Evolutionary conservation across 1,140 invertebrate genomes (phyloP), one percentile per base, ranked within the genome.

Genomic region (Psix sp.): DNA sequence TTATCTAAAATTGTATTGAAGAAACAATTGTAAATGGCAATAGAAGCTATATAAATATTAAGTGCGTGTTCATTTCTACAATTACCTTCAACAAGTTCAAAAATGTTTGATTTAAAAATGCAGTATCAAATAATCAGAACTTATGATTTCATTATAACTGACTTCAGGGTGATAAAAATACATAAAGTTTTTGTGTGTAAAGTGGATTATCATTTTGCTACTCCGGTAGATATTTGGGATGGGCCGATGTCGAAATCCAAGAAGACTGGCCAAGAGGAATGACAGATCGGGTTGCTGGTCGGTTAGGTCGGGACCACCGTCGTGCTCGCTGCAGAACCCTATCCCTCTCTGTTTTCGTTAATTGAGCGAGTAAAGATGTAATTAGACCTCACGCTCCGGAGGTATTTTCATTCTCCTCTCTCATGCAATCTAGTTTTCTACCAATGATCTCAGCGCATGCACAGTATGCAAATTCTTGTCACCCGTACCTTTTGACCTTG

Each of bases 321-420:
- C 77, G 77, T 68, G 80, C 70, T 82, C 72, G 68, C 81, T 80
- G 77, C 81, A 80, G 20, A 81, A 86, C 80, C 78, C 86, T 83
- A 85, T 85, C 84, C 83, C n/a, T 86, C 82, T 80, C 83, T 85
- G 83, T 86, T 87, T 87, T 86, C 79, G 84, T 81, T 87, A 87
- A 87, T 87, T 87, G 85, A 86, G 83, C 82, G 85, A 86, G 82
- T 84, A 86, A 87, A 86, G 82, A 86, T 85, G 85, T 87, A 87
- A 87, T 83, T 86, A 83, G 85, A 87, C 82, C 85, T 86, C 80
- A 80, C 82, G 80, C 80, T 80, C 77, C 68, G 76, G 73, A 84
- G 82, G 82, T 87, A 87, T 86, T 84, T 84, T 80, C 82, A 82
- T 77, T 65, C 78, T 78, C 81, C 78, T 80, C 70, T 46, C 59